These are phyloP conservation scores for Salpingus planirostris DNA, from an alignment of 2,888 invertebrate species.

Conservation along the genomic window DNA sequence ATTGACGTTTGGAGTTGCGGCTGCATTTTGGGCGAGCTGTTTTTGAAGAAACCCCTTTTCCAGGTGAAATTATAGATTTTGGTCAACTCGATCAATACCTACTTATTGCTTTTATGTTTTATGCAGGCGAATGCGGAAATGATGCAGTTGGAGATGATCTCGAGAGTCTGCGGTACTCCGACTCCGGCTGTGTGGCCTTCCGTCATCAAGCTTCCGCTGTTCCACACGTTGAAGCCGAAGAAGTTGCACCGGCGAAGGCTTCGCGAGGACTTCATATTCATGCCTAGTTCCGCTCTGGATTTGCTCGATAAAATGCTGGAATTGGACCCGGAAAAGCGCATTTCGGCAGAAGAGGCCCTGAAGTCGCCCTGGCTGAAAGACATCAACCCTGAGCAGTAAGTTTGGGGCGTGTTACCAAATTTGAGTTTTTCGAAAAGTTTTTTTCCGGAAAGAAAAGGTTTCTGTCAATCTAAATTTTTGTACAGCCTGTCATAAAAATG, in stretches of 20 bases:
- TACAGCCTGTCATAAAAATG: too few species aligned
- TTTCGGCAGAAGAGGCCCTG: constrained; percentile 90
- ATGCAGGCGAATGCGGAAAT: constrained; percentile 81
- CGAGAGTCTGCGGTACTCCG: constrained; percentile 90
- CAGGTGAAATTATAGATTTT: constrained; percentile 50
- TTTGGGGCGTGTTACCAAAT: too few species aligned
- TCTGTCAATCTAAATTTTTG: too few species aligned
- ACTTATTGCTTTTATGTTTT: constrained; percentile 1
- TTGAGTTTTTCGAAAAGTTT: too few species aligned
- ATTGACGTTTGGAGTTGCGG: constrained; percentile 99
- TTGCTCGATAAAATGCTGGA: constrained; percentile 93
- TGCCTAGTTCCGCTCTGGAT: constrained; percentile 82
- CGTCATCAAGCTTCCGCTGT: constrained; percentile 87
- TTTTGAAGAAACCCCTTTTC: constrained; percentile 91
- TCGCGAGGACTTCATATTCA: constrained; percentile 86
- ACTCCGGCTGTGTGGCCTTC: constrained; percentile 95
- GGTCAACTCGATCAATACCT: background rate
- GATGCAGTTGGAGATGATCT: constrained; percentile 90
- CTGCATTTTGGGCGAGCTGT: constrained; percentile 96
- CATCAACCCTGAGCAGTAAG: constrained; percentile 83
- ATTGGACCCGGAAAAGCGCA: constrained; percentile 87
- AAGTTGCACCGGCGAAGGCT: constrained; percentile 80
- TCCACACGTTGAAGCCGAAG: constrained; percentile 86
- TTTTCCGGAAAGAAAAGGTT: too few species aligned
- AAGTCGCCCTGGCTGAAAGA: constrained; percentile 87